Percentiles rank a stretch among this genome's conserved stretches.
Conservation (phyloP, 2,888 invertebrate species). For the Ditula angustiorana region DNA sequence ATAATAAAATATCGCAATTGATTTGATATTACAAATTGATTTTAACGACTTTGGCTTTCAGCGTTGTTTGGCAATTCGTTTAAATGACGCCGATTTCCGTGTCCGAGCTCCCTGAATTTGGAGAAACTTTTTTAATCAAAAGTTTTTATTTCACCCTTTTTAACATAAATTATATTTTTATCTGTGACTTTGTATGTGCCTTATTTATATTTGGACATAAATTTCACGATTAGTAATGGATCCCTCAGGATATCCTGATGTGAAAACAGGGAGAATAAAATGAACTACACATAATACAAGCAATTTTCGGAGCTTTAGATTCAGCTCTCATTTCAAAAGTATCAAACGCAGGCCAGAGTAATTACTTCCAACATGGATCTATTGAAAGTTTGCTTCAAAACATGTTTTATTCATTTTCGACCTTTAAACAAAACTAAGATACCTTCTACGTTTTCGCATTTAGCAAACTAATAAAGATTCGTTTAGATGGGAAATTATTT, state of each 20-base stretch:
- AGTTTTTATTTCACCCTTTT: constrained; percentile 22
- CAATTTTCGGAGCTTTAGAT: background rate
- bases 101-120: background rate
- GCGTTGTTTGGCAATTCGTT: constrained; percentile 1
- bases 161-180: constrained; percentile 5
- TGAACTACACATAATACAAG: background rate
- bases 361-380: background rate
- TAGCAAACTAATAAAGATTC: background rate
- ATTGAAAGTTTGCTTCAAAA: background rate
- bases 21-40: constrained; percentile 1
- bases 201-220: background rate
- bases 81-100: background rate
- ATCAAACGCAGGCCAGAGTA: background rate
- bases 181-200: background rate
- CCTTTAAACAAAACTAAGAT: background rate
- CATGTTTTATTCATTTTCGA: background rate
- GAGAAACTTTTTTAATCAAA: constrained; percentile 19
- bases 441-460: background rate
- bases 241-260: background rate
- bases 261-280: background rate
- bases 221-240: background rate
- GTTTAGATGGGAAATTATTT: background rate
- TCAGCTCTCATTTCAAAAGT: background rate
- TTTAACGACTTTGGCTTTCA: constrained; percentile 4
- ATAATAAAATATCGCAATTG: background rate